Percentiles rank a stretch among this genome's conserved stretches.
These are phyloP conservation scores for Asobara japonica DNA, from an alignment of 1,140 invertebrate species.

Conservation along the genomic window DNA sequence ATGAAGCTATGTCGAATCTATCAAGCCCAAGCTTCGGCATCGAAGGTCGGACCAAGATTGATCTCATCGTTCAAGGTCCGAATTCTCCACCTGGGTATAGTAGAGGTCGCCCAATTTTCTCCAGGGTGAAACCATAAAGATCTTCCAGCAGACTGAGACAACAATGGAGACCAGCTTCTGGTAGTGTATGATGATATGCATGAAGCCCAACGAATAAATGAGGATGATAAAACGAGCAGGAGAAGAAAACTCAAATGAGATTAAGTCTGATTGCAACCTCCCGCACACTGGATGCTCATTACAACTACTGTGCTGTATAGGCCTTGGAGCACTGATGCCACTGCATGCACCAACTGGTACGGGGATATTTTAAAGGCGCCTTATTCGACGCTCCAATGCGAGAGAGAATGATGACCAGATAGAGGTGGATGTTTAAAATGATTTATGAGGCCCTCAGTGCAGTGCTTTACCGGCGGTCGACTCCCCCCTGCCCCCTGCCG, in stretches of 20 bases:
- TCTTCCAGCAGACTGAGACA: not conserved
- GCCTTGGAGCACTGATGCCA: not conserved
- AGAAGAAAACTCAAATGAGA: conserved; percentile 34
- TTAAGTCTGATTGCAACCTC: conserved; percentile 44
- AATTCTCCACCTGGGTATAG: no score
- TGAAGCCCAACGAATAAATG: not conserved
- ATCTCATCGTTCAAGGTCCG: no score
- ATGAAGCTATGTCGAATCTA: no score
- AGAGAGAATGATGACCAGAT: conserved; percentile 46
- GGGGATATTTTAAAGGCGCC: conserved; percentile 12
- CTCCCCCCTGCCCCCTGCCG: not conserved
- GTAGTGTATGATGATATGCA: not conserved
- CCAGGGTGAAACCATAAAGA: no score
- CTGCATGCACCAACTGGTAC: not conserved
- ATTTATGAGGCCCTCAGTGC: conserved; percentile 48
- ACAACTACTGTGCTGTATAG: conserved; percentile 37
- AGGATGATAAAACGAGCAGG: not conserved
- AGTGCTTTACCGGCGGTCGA: conserved; percentile 1
- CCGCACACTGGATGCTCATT: conserved; percentile 43
- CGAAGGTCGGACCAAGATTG: no score
- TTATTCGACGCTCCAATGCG: conserved; percentile 18
- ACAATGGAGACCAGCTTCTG: conserved; percentile 4
- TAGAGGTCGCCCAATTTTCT: no score
- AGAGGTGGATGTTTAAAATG: conserved; percentile 53
- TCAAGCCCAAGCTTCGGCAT: no score